Conservation (phyloP, 2,888 invertebrate species). For the Augochlorella aurata region DNA sequence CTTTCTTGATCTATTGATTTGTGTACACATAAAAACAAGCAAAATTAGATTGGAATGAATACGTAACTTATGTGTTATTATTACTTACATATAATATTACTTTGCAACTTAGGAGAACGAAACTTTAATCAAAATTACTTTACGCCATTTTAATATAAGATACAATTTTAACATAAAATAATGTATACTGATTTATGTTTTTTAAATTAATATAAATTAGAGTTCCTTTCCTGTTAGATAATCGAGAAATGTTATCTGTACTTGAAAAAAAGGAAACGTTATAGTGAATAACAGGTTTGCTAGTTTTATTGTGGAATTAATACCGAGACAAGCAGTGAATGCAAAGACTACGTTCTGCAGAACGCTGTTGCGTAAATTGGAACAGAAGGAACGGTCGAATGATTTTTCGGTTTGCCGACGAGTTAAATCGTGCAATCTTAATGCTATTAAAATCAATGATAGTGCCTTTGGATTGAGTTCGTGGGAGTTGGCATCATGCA, state of each 20-base stretch:
- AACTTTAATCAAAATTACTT: background rate
- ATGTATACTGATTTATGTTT: no score
- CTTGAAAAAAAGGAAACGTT: background rate
- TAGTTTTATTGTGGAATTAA: background rate
- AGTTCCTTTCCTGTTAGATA: background rate
- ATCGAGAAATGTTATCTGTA: background rate
- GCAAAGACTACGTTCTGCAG: background rate
- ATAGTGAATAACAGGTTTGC: no score
- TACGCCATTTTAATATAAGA: no score
- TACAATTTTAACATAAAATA: no score
- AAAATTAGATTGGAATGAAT: no score
- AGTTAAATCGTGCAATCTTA: constrained; percentile 43
- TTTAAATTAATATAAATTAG: background rate
- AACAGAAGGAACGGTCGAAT: background rate
- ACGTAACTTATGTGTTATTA: no score
- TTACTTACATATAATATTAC: background rate
- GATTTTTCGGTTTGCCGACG: constrained; percentile 14
- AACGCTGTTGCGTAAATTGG: constrained; percentile 1
- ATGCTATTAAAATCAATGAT: constrained; percentile 57
- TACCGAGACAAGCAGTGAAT: background rate
- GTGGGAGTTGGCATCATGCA: constrained; percentile 64
- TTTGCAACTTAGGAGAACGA: background rate
- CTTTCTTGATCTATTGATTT: no score
- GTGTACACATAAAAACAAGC: no score
- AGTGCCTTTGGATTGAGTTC: constrained; percentile 61